These are phyloP conservation scores for Drosophila neocordata DNA, from an alignment of 1,140 invertebrate species.

Conservation along the genomic window DNA sequence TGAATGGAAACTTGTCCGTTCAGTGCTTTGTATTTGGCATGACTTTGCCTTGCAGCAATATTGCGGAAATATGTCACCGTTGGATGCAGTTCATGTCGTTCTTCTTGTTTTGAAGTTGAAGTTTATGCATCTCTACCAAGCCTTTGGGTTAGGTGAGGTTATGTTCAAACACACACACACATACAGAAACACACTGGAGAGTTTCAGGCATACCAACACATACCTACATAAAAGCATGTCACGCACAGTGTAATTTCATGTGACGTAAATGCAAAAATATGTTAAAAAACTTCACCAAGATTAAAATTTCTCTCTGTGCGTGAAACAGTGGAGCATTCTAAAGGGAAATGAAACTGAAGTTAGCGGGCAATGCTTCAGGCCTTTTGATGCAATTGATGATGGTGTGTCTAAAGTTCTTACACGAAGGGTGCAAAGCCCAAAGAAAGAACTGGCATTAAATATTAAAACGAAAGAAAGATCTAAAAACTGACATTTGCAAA, in stretches of 20 bases:
- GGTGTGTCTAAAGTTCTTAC: slow-evolving; percentile 1
- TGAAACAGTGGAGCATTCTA: neutral
- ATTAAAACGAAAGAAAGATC: neutral
- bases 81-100: slow-evolving; percentile 26
- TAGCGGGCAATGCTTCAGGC: neutral
- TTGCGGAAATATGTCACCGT: slow-evolving; percentile 77
- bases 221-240: slow-evolving; percentile 79
- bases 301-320: slow-evolving; percentile 41
- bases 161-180: slow-evolving; percentile 42
- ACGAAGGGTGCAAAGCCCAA: neutral
- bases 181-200: slow-evolving; percentile 2
- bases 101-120: slow-evolving; percentile 69
- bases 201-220: slow-evolving; percentile 24
- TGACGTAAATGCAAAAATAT: slow-evolving; percentile 80
- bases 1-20: slow-evolving; percentile 68
- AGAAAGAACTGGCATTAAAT: neutral
- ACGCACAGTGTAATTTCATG: slow-evolving; percentile 76
- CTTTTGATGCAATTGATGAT: slow-evolving; percentile 10
- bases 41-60: slow-evolving; percentile 57
- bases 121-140: slow-evolving; percentile 58
- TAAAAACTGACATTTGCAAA: neutral
- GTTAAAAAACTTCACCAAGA: slow-evolving; percentile 66
- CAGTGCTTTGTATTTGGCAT: slow-evolving; percentile 58
- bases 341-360: neutral
- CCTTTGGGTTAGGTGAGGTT: slow-evolving; percentile 65